Evolutionary conservation across 2,888 invertebrate species (phyloP).

Genomic region (Allolobophora icterica): DNA sequence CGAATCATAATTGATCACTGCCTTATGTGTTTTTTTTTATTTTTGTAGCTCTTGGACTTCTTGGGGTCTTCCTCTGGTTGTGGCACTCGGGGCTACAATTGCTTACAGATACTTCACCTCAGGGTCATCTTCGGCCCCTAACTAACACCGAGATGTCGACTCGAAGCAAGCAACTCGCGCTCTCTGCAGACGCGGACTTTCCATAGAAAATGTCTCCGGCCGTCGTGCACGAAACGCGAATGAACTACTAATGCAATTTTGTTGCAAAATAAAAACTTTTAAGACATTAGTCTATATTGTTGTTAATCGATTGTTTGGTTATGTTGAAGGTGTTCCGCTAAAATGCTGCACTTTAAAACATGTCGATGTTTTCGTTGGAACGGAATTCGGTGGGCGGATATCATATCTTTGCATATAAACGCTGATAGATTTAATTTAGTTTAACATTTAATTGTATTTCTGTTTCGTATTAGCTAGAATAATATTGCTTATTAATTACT

Average conservation of each 20-base stretch:
- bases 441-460: neutral
- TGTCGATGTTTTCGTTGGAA: neutral
- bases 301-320: neutral
- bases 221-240: neutral
- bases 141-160: neutral
- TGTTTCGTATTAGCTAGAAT: no score
- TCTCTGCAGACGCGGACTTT: neutral
- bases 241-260: neutral
- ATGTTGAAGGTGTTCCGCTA: neutral
- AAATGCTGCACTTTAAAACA: neutral
- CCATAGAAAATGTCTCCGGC: neutral
- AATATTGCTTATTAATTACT: neutral
- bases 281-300: neutral
- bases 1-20: no score
- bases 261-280: neutral
- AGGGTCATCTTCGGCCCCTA: neutral
- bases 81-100: slow-evolving; percentile 59
- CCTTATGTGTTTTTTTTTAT: neutral
- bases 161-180: neutral
- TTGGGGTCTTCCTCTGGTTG: slow-evolving; percentile 60
- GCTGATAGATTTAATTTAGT: neutral
- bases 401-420: neutral
- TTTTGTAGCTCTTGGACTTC: slow-evolving; percentile 55
- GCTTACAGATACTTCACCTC: slow-evolving; percentile 54
- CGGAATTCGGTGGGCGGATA: neutral